A percentile compares a stretch with the other conserved stretches of the same genome.
These are phyloP conservation scores for Chrysotoxum bicinctum DNA, from an alignment of 2,888 invertebrate genomes.

Conservation along the genomic window DNA sequence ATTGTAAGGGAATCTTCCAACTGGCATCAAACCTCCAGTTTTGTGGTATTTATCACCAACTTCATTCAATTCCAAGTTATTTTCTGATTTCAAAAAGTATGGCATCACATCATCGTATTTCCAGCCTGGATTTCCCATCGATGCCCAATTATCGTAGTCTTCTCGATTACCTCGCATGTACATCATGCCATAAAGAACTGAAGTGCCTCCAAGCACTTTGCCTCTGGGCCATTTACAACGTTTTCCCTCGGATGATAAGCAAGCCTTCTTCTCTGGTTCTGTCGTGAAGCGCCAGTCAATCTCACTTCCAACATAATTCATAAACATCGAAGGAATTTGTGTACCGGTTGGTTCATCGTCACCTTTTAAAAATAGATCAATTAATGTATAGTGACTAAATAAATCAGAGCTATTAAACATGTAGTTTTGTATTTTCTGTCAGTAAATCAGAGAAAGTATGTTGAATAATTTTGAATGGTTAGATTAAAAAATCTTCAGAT, in stretches of 20 bases:
- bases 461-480: too few relatives aligned
- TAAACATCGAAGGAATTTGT: constrained; percentile 94
- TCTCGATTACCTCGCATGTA: constrained; percentile 93
- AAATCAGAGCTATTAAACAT: constrained; percentile 26
- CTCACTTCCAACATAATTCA: constrained; percentile 92
- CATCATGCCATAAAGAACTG: constrained; percentile 98
- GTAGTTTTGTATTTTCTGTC: too few relatives aligned
- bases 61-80: constrained; percentile 87
- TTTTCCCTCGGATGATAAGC: constrained; percentile 85
- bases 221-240: constrained; percentile 93
- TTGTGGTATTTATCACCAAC: constrained; percentile 91
- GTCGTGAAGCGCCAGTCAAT: constrained; percentile 95
- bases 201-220: constrained; percentile 95
- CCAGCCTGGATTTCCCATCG: constrained; percentile 94
- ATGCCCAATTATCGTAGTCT: constrained; percentile 95
- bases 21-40: constrained; percentile 89
- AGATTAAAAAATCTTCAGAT: too few relatives aligned
- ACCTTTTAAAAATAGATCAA: constrained; percentile 82
- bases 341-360: constrained; percentile 93
- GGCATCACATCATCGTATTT: constrained; percentile 94
- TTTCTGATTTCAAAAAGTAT: constrained; percentile 93
- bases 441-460: too few relatives aligned
- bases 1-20: constrained; percentile 92
- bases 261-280: constrained; percentile 90
- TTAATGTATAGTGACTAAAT: constrained; percentile 29